Evolutionary conservation across 2,797 vertebrate species (phyloP).

Genomic region (Onychomys torridus): DNA sequence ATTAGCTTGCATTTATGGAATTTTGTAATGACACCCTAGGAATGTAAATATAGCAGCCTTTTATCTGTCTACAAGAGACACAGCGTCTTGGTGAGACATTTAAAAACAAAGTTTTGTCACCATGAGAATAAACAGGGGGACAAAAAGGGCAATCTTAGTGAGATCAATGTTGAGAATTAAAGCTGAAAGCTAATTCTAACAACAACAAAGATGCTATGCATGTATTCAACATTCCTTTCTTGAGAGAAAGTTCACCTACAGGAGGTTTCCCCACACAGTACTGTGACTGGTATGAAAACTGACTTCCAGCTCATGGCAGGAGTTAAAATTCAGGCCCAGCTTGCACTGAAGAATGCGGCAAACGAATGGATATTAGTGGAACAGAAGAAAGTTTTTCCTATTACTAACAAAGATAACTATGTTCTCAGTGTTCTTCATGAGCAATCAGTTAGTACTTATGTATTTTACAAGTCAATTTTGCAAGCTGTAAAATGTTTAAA

Average conservation of each 20-base stretch:
- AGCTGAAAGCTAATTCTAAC: conserved; percentile 39
- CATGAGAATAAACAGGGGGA: not conserved
- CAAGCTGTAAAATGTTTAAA: conserved; percentile 37
- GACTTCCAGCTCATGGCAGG: not conserved
- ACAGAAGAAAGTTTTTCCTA: not conserved
- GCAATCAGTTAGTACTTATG: conserved; percentile 29
- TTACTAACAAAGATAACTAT: not conserved
- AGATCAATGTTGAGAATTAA: conserved; percentile 41
- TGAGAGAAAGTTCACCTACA: conserved; percentile 42
- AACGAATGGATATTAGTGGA: conserved; percentile 4
- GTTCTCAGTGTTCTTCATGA: conserved; percentile 33
- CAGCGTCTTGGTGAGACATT: conserved; percentile 36
- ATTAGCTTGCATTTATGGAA: conserved; percentile 31
- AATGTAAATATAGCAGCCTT: conserved; percentile 41
- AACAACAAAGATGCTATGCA: conserved; percentile 30
- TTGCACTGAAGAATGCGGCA: conserved; percentile 36
- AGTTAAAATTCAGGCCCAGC: conserved; percentile 6
- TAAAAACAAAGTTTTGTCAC: conserved; percentile 50
- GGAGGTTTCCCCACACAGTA: conserved; percentile 49
- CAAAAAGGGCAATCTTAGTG: conserved; percentile 16
- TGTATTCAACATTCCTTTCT: conserved; percentile 43
- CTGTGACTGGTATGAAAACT: conserved; percentile 58
- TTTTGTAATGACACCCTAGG: not conserved
- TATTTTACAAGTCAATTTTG: conserved; percentile 48
- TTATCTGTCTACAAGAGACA: not conserved